phyloP scores from a whole-genome alignment of 2,797 vertebrate genomes.

The Loris lydekkerianus region DNA sequence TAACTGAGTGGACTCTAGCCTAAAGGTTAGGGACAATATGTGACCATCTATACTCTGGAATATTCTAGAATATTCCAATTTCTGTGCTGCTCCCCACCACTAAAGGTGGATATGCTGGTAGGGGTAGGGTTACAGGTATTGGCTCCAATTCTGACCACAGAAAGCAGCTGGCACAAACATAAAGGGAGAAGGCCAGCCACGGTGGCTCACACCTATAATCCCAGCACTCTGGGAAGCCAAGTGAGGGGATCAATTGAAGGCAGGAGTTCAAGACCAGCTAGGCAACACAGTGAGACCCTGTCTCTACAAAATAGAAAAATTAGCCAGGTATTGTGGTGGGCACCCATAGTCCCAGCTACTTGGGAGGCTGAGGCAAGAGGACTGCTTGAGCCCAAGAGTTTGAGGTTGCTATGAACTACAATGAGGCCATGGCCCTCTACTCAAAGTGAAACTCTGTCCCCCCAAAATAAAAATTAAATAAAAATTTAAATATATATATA shows the following conservation, averaged over 20 bases:
- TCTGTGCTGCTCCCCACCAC: neutral
- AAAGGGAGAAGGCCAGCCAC: neutral
- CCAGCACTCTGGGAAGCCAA: too few species aligned
- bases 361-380: neutral
- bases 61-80: neutral
- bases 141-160: neutral
- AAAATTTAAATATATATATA: too few species aligned
- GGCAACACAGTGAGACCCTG: neutral
- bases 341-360: neutral
- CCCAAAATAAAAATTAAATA: too few species aligned
- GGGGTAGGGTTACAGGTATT: neutral
- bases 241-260: too few species aligned
- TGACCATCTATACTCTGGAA: neutral
- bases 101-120: neutral
- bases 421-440: neutral
- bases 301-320: neutral
- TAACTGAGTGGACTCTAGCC: neutral
- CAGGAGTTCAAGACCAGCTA: too few species aligned
- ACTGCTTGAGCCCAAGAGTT: neutral
- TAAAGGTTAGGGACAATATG: neutral
- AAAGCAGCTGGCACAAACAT: neutral
- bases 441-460: too few species aligned
- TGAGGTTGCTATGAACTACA: neutral
- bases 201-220: too few species aligned
- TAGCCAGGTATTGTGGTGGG: too few species aligned